Conservation (phyloP, 2,797 vertebrate genomes). For the Chaetophractus vellerosus region DNA sequence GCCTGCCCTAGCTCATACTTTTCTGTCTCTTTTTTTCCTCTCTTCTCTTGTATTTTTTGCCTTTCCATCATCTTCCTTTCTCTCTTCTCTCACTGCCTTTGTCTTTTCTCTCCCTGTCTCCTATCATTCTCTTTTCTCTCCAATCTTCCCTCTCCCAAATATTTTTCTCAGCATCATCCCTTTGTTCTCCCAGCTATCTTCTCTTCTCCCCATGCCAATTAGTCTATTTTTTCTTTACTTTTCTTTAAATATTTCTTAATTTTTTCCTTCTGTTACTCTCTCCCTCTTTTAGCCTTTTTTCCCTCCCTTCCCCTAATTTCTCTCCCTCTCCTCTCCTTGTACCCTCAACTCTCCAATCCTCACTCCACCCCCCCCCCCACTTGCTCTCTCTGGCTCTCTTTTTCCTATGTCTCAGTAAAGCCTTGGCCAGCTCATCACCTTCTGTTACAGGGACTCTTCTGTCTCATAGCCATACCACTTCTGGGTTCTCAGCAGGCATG, state of each 20-base stretch:
- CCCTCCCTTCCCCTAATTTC: neutral
- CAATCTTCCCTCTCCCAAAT: neutral
- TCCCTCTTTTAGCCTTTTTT: neutral
- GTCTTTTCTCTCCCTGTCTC: neutral
- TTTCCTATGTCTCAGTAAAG: neutral
- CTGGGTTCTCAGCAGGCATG: neutral
- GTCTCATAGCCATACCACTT: neutral
- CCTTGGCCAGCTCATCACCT: neutral
- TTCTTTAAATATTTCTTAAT: neutral
- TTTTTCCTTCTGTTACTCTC: no score
- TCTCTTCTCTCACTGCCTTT: neutral
- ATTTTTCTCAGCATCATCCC: neutral
- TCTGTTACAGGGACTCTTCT: neutral
- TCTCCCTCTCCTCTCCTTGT: neutral
- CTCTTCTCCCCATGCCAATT: neutral
- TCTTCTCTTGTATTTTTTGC: neutral
- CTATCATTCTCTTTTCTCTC: neutral
- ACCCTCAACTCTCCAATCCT: neutral
- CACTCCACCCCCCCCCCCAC: no score
- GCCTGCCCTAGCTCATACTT: neutral
- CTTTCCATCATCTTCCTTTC: neutral
- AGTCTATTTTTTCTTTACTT: neutral
- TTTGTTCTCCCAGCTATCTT: neutral
- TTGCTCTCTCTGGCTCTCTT: neutral
- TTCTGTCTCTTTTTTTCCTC: neutral